Evolutionary conservation across 37 sponge, comb jelly and placozoan species (phyloP).

Genomic region (Geodia barretti): DNA sequence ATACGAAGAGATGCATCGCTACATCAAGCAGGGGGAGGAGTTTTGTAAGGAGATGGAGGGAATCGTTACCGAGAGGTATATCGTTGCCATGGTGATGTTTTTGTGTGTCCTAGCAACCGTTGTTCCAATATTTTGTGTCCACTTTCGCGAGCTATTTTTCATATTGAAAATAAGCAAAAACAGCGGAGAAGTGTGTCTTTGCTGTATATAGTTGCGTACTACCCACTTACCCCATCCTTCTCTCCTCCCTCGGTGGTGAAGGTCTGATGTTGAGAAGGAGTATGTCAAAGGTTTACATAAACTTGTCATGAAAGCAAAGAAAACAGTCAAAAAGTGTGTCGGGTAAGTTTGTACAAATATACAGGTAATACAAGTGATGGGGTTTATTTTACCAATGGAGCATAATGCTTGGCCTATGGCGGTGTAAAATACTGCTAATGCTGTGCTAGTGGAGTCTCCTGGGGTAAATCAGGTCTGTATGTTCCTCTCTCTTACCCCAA

Average conservation of each 20-base stretch:
- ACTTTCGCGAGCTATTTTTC: too few species aligned
- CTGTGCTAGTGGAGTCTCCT: too few species aligned
- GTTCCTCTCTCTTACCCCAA: too few species aligned
- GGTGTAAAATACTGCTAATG: too few species aligned
- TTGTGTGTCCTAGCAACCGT: neutral
- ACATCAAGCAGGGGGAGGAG: constrained; percentile 75
- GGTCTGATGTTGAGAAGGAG: constrained; percentile 71
- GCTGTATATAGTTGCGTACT: too few species aligned
- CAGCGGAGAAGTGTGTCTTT: neutral
- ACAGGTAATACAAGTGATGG: too few species aligned
- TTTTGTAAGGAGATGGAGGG: constrained; percentile 76
- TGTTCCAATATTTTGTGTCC: neutral
- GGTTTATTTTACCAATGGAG: neutral
- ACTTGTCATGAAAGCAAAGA: constrained; percentile 47
- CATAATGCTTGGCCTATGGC: neutral
- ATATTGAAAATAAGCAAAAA: too few species aligned
- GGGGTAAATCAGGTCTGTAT: too few species aligned
- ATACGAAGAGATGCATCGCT: constrained; percentile 68
- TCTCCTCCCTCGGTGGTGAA: neutral
- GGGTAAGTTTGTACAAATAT: too few species aligned
- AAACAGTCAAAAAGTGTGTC: constrained; percentile 10
- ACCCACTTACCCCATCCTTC: neutral
- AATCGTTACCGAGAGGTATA: constrained; percentile 71
- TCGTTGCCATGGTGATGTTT: neutral
- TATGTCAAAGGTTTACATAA: constrained; percentile 49